Evolutionary conservation across 2,888 invertebrate genomes (phyloP).

Genomic region (Lasius platythorax): DNA sequence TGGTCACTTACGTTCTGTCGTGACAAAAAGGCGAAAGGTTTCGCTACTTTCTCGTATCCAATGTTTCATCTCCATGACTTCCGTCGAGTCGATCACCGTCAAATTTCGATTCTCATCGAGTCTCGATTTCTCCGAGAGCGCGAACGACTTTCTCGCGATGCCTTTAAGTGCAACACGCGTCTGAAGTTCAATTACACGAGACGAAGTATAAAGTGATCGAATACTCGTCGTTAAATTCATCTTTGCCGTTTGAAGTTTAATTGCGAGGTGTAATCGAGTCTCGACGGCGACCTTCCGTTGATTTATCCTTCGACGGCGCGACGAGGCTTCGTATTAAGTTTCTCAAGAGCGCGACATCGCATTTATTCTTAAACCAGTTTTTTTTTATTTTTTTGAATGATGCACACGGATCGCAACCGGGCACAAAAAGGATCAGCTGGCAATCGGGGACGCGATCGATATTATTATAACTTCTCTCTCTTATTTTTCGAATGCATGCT

Average conservation of each 20-base stretch:
- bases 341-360: conserved; percentile 11
- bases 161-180: conserved; percentile 22
- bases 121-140: not conserved
- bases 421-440: not conserved
- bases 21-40: not conserved
- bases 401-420: not conserved
- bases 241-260: conserved; percentile 23
- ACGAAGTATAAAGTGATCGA: conserved; percentile 24
- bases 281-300: conserved; percentile 8
- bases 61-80: not conserved
- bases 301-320: conserved; percentile 21
- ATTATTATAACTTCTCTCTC: not conserved
- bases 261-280: conserved; percentile 35
- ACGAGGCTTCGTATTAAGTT: conserved; percentile 21
- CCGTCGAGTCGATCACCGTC: not conserved
- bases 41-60: not conserved
- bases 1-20: not conserved
- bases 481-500: not conserved
- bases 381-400: not conserved
- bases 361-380: conserved; percentile 12
- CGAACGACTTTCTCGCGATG: not conserved
- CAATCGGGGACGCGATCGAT: not conserved
- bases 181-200: conserved; percentile 33
- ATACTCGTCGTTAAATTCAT: conserved; percentile 6
- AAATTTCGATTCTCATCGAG: conserved; percentile 18